A percentile compares a stretch with the other conserved stretches of the same genome.
These are phyloP conservation scores for Drosophila kuntzei DNA, from an alignment of 2,888 invertebrate genomes.

Conservation along the genomic window DNA sequence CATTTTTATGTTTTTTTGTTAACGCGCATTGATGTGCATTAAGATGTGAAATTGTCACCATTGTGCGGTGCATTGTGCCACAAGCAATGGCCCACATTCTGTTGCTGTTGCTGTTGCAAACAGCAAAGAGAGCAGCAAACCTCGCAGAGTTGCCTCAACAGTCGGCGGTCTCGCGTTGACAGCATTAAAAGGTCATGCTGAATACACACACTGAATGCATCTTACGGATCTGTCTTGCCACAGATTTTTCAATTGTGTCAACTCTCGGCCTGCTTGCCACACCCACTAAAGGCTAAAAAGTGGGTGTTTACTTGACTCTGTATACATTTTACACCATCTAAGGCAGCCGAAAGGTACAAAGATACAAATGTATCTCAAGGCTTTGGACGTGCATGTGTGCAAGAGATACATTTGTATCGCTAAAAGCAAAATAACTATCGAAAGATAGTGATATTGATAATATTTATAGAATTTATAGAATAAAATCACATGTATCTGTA, in stretches of 20 bases:
- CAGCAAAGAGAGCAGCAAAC: conserved; percentile 66
- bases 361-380: conserved; percentile 6
- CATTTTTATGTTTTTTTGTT: conserved; percentile 18
- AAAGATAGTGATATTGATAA: background rate
- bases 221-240: conserved; percentile 18
- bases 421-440: background rate
- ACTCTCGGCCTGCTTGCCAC: conserved; percentile 61
- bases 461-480: no score
- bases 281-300: conserved; percentile 49
- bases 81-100: conserved; percentile 54
- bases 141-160: conserved; percentile 22
- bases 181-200: conserved; percentile 67
- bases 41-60: conserved; percentile 83
- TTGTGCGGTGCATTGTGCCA: conserved; percentile 68
- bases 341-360: background rate
- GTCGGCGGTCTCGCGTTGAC: conserved; percentile 71
- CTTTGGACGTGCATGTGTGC: background rate
- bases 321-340: conserved; percentile 20
- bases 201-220: conserved; percentile 20
- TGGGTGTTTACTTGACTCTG: conserved; percentile 52
- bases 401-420: no score
- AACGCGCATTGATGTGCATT: conserved; percentile 78
- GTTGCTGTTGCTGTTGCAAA: conserved; percentile 47
- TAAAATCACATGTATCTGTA: no score
- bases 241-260: conserved; percentile 19